Conservation (phyloP, 2,797 vertebrate species). For the Cyprinodon diabolis region DNA sequence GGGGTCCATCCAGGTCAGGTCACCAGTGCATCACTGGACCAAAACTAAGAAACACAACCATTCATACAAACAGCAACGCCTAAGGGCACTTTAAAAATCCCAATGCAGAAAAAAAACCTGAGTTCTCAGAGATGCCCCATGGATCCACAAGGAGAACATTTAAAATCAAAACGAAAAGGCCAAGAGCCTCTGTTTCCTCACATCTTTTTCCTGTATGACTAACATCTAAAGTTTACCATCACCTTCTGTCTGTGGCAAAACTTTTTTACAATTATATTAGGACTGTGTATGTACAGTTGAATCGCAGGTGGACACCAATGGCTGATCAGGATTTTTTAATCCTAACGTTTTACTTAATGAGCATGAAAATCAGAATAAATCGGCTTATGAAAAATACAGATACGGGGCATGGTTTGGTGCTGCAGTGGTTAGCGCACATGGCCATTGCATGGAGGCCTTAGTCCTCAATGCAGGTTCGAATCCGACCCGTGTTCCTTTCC, state of each 20-base stretch:
- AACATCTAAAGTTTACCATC: background rate
- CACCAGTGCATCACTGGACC: background rate
- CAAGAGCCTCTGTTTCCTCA: background rate
- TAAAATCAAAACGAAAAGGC: slow-evolving; percentile 1
- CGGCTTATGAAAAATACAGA: no score
- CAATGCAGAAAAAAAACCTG: background rate
- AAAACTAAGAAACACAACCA: background rate
- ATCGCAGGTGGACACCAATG: background rate
- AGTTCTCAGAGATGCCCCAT: background rate
- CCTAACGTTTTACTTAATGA: background rate
- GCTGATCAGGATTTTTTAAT: background rate
- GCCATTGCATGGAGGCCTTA: no score
- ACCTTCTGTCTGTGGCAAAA: background rate
- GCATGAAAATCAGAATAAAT: background rate
- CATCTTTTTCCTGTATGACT: background rate
- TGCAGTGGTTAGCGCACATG: no score
- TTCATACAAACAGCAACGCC: background rate
- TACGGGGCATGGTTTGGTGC: no score
- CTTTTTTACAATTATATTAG: background rate
- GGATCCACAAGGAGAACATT: background rate
- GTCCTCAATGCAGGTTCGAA: no score
- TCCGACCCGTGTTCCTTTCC: no score
- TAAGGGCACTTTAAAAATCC: background rate
- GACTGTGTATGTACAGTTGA: background rate
- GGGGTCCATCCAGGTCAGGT: background rate